Evolutionary conservation across 2,797 vertebrate genomes (phyloP).

Genomic region (Argentina silus): DNA sequence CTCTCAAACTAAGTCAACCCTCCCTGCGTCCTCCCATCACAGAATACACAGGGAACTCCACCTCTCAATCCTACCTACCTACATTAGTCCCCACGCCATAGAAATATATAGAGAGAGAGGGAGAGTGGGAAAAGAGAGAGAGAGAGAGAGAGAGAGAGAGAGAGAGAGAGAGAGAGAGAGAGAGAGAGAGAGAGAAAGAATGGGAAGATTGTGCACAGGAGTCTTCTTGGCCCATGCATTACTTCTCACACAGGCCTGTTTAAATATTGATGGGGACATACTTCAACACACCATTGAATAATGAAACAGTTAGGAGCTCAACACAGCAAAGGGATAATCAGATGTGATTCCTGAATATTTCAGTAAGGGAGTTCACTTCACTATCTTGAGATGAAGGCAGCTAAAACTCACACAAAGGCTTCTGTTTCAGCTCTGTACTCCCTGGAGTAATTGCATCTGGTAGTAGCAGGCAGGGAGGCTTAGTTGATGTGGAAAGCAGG

Average conservation of each 20-base stretch:
- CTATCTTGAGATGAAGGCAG: slow-evolving; percentile 19
- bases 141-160: slow-evolving; percentile 6
- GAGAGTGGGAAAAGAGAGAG: slow-evolving; percentile 21
- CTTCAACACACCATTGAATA: slow-evolving; percentile 71
- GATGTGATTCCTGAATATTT: slow-evolving; percentile 49
- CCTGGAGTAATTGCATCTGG: slow-evolving; percentile 2
- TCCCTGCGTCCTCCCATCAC: neutral
- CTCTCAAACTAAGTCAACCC: neutral
- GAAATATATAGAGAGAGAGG: neutral
- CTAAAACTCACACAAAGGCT: neutral
- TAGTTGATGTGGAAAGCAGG: neutral
- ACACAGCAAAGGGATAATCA: slow-evolving; percentile 33
- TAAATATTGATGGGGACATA: slow-evolving; percentile 71
- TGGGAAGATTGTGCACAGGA: neutral
- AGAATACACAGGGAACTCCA: neutral
- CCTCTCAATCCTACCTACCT: neutral
- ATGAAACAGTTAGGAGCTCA: slow-evolving; percentile 56
- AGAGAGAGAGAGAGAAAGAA: neutral
- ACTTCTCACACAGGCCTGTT: slow-evolving; percentile 58
- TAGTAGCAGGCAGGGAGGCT: neutral
- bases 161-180: neutral
- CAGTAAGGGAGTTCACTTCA: slow-evolving; percentile 28
- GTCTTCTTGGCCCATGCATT: slow-evolving; percentile 44
- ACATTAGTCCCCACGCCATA: neutral
- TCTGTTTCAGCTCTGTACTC: slow-evolving; percentile 6